A percentile compares a stretch with the other conserved stretches of the same genome.
These are phyloP conservation scores for Mareca penelope DNA, from an alignment of 2,797 vertebrate species.

Conservation along the genomic window DNA sequence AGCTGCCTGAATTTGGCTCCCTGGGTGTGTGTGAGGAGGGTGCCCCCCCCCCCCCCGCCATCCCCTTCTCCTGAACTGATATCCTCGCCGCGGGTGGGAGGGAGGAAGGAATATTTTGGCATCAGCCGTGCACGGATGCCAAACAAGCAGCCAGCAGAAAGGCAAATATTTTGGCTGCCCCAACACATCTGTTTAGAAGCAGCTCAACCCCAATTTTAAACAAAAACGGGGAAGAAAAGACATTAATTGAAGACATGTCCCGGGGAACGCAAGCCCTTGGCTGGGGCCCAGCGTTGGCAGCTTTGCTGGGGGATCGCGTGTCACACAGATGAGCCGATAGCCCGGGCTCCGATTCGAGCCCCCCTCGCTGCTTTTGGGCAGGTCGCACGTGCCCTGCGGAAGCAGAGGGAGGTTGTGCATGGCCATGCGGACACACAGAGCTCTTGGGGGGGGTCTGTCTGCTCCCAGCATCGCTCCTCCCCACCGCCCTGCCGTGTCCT, in stretches of 20 bases:
- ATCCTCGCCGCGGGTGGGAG: neutral
- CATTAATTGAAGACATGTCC: slow-evolving; percentile 56
- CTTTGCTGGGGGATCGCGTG: neutral
- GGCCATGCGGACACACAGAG: accelerated
- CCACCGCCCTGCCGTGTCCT: neutral
- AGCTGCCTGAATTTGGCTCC: neutral
- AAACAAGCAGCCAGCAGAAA: slow-evolving; percentile 43
- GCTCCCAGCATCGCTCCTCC: neutral
- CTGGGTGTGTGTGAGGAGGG: neutral
- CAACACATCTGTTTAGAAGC: slow-evolving; percentile 62
- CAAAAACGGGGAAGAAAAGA: slow-evolving; percentile 44
- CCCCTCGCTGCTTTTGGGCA: neutral
- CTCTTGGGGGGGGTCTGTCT: neutral
- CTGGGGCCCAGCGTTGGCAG: neutral
- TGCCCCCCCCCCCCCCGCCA: neutral
- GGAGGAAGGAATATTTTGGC: neutral
- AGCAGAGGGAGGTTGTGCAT: neutral
- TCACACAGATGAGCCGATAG: neutral
- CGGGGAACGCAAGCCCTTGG: neutral
- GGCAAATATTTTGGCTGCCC: slow-evolving; percentile 54
- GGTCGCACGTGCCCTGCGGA: neutral
- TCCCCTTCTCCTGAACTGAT: neutral
- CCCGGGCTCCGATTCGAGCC: neutral
- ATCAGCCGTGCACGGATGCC: neutral
- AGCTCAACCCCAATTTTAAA: slow-evolving; percentile 51